Conservation (phyloP, 2,888 invertebrate species). For the Sphaeridia pumilis region DNA sequence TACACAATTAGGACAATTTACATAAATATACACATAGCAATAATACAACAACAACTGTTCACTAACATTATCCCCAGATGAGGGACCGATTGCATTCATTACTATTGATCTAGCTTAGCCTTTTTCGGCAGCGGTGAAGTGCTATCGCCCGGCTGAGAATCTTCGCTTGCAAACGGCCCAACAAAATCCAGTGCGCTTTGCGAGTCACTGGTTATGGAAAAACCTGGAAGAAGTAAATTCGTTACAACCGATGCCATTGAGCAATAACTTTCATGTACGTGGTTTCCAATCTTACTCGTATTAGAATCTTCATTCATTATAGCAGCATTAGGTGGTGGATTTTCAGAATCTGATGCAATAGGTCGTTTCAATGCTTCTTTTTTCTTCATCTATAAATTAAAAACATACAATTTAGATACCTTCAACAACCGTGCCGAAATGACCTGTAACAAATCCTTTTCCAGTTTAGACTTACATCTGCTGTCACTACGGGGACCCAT, state of each 20-base stretch:
- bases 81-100: too few species aligned
- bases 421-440: not conserved
- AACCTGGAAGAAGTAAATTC: constrained; percentile 49
- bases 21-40: too few species aligned
- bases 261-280: not conserved
- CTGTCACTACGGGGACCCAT: constrained; percentile 74
- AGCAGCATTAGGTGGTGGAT: constrained; percentile 68
- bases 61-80: too few species aligned
- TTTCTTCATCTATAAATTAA: constrained; percentile 44
- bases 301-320: constrained; percentile 62
- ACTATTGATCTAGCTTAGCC: constrained; percentile 13
- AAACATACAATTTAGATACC: not conserved
- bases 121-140: constrained; percentile 21
- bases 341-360: constrained; percentile 18
- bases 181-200: constrained; percentile 55
- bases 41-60: too few species aligned
- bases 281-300: constrained; percentile 56
- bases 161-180: constrained; percentile 24
- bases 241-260: not conserved
- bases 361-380: constrained; percentile 48
- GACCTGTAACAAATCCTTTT: not conserved
- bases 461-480: constrained; percentile 15
- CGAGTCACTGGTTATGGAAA: constrained; percentile 80
- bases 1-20: too few species aligned
- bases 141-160: constrained; percentile 29